These are phyloP conservation scores for Clupea harengus DNA, from an alignment of 2,113 vertebrate species.

Conservation along the genomic window DNA sequence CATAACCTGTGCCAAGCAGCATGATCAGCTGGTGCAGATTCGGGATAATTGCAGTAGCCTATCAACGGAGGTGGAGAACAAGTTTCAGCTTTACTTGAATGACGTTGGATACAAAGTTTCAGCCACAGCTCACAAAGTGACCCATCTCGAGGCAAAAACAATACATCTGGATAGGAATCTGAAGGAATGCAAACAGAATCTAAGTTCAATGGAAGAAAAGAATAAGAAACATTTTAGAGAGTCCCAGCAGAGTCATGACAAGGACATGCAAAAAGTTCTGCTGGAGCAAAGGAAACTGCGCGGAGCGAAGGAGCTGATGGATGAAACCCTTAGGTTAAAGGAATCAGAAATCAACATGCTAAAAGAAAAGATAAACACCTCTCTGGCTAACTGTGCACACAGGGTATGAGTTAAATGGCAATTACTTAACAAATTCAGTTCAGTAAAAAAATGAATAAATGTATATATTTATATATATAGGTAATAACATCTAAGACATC, in stretches of 20 bases:
- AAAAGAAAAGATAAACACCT: constrained; percentile 49
- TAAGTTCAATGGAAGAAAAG: constrained; percentile 41
- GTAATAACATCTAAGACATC: not conserved
- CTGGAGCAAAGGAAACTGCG: constrained; percentile 51
- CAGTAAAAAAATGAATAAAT: not conserved
- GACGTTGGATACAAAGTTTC: constrained; percentile 54
- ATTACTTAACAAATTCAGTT: too few species aligned
- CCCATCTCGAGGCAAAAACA: constrained; percentile 60
- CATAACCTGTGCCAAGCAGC: constrained; percentile 67
- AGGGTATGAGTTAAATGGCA: constrained; percentile 50
- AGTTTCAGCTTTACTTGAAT: constrained; percentile 62
- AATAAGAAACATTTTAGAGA: constrained; percentile 51
- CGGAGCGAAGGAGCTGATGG: constrained; percentile 38
- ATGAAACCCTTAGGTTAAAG: constrained; percentile 46
- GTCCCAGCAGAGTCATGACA: constrained; percentile 56
- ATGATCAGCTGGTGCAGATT: constrained; percentile 60
- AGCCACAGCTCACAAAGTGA: constrained; percentile 55
- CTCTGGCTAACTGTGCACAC: constrained; percentile 41
- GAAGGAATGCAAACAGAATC: constrained; percentile 59
- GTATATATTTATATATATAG: not conserved
- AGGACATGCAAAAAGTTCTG: constrained; percentile 59
- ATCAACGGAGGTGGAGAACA: constrained; percentile 63
- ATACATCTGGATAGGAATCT: constrained; percentile 46
- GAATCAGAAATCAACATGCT: constrained; percentile 48
- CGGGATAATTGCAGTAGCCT: constrained; percentile 63